Evolutionary conservation across 2,797 vertebrate species (phyloP), one percentile per base, ranked within the genome.

Genomic region (Coendou prehensilis): DNA sequence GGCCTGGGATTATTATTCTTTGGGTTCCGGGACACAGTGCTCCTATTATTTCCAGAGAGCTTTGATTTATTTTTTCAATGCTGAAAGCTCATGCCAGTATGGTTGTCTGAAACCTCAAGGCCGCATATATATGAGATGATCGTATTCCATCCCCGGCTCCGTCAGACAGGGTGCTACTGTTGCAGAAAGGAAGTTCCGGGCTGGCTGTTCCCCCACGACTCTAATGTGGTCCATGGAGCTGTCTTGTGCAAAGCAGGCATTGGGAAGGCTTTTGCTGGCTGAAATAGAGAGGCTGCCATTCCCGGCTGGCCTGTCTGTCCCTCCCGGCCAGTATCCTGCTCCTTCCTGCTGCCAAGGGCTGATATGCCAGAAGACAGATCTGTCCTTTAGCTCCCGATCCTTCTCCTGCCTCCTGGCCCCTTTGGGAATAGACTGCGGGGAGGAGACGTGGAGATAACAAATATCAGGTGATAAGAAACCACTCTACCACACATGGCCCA

Each of bases 61-160:
- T 96, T 93, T 95, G 87, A 90, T 97, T 97, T 96, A 92, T 95
- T 97, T 97, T 96, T 91, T 73, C 94, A 82, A 9, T 45, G 92
- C 82, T 95, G 85, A 97, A 96, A 96, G 93, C 87, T 88, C 92
- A 93, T n/a, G 69, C 95, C 90, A 79, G 63, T 50, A 41, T 11
- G 7, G 94, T 69, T 8, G 64, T 67, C 82, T 81, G 89, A 96
- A 95, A 96, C 84, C 90, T 97, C 95, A 79, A 56, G 80, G 90
- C 88, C 23, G 91, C 94, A 45, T 90, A 71, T 45, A 75, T 67
- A 93, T 50, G 87, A 95, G 96, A 75, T 1, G 95, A 88, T 97
- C 96, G 6, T n/a, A 88, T 97, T 97, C 90, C 87, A 57, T 69
- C 64, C 93, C 57, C 15, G 88, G 54, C 78, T 85, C 80, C 83